Base-by-base conservation (phyloP, 2,113 vertebrate species). In the Choloepus hoffmanni region DNA sequence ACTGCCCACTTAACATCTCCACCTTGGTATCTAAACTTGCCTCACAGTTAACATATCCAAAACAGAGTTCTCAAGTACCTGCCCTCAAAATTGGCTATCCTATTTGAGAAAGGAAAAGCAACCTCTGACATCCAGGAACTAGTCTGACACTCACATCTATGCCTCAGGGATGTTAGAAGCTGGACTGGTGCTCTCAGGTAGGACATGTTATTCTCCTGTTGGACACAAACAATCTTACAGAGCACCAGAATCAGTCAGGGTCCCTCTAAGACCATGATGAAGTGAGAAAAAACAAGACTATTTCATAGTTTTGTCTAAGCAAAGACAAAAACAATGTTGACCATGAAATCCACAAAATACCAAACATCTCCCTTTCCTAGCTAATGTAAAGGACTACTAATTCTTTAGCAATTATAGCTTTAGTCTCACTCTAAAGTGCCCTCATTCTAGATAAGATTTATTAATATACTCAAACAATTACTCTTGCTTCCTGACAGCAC, bases 261-360 rank as follows among this genome's bases (percentile, higher is more conserved):
- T 55, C 7, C 81, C 43, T 94, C 63, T 63, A 24, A 73, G 30
- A 74, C 19, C n/a, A n/a, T 40, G 28, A 68, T 78, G 15, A 92
- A 93, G 33, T 78, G 50, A 95, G 45, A 93, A 28, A 74, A 92
- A 92, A 78, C 30, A 82, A 95, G 36, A 77, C n/a, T 12, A 28
- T 85, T 89, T 85, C 30, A 45, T 60, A 65, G 72, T 48, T n/a
- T 73, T 94, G 62, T 65, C 67, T 91, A 89, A 70, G 48, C 70
- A 72, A 4, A 60, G 77, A 85, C 53, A 67, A 81, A 95, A 89
- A 68, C 13, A 73, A 67, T n/a, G 11, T 85, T 92, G 81, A 58
- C 18, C 28, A 9, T 78, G 70, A 94, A 96, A 87, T 65, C 91
- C 63, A 45, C 24, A 83, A 83, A 86, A 63, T 78, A n/a, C 55